Conservation (phyloP, 2,797 vertebrate species). For the Amblyraja radiata region DNA sequence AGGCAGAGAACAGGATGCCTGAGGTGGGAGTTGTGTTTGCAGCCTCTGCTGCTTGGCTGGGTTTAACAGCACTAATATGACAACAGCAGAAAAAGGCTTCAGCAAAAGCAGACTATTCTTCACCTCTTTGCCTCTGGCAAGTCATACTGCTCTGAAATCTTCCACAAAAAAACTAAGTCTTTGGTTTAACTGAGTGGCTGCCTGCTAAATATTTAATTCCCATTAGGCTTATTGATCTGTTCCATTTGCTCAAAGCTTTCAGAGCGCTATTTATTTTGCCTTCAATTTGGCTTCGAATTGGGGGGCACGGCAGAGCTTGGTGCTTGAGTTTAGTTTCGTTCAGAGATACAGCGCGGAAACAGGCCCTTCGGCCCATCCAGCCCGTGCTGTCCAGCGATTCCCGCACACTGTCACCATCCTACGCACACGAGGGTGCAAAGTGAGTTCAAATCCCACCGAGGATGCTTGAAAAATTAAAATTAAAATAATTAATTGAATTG, state of each 20-base stretch:
- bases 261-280: not conserved
- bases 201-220: not conserved
- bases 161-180: not conserved
- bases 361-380: too few species aligned
- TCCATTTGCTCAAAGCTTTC: not conserved
- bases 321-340: too few species aligned
- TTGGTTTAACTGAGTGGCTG: not conserved
- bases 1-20: not conserved
- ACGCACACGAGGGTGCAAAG: too few species aligned
- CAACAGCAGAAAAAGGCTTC: not conserved
- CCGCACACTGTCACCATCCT: too few species aligned
- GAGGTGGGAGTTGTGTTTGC: not conserved
- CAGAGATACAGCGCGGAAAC: too few species aligned
- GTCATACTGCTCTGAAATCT: not conserved
- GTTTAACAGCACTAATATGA: conserved; percentile 1
- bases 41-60: not conserved
- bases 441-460: too few species aligned
- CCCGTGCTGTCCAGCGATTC: too few species aligned
- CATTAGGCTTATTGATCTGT: not conserved
- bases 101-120: not conserved
- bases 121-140: not conserved
- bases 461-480: too few species aligned
- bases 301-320: not conserved
- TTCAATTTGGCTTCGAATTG: not conserved
- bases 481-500: too few species aligned